Evolutionary conservation across 2,888 invertebrate genomes (phyloP).

Genomic region (Leptinotarsa rubiginosa): DNA sequence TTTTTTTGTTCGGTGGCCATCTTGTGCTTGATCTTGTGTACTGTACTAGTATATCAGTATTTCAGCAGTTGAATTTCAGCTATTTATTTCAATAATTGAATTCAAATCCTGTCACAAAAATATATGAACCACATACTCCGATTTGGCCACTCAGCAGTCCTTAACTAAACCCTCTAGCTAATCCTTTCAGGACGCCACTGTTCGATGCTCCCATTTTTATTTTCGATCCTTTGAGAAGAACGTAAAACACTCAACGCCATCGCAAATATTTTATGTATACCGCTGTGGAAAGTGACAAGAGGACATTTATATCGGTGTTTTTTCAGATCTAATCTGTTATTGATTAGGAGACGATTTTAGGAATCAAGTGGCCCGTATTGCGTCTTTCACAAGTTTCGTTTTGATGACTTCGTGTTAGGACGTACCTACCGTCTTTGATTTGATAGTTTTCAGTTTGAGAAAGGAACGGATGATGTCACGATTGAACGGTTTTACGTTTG

Average conservation of each 20-base stretch:
- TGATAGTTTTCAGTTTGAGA: background rate
- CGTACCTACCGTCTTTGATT: background rate
- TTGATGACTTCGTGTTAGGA: background rate
- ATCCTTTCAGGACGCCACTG: background rate
- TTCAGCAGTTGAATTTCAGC: too few relatives aligned
- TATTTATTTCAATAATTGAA: too few relatives aligned
- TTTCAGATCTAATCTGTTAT: constrained; percentile 8
- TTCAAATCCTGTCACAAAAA: too few relatives aligned
- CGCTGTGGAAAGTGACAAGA: constrained; percentile 11
- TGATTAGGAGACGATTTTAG: constrained; percentile 3
- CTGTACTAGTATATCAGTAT: too few relatives aligned
- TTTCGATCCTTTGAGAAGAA: background rate
- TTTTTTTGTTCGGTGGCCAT: too few relatives aligned
- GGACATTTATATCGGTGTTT: constrained; percentile 16
- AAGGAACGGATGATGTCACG: background rate
- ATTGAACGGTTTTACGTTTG: background rate
- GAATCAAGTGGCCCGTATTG: background rate
- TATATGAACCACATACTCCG: too few relatives aligned
- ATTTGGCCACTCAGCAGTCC: too few relatives aligned
- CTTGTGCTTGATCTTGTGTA: too few relatives aligned
- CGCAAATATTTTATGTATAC: constrained; percentile 6
- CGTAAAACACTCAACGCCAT: constrained; percentile 3
- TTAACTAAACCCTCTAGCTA: too few relatives aligned
- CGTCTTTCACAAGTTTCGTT: background rate
- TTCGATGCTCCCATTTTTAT: constrained; percentile 11